A percentile compares a stretch with the other conserved stretches of the same genome.
These are phyloP conservation scores for Kryptolebias marmoratus DNA, from an alignment of 2,113 vertebrate genomes.

Conservation along the genomic window DNA sequence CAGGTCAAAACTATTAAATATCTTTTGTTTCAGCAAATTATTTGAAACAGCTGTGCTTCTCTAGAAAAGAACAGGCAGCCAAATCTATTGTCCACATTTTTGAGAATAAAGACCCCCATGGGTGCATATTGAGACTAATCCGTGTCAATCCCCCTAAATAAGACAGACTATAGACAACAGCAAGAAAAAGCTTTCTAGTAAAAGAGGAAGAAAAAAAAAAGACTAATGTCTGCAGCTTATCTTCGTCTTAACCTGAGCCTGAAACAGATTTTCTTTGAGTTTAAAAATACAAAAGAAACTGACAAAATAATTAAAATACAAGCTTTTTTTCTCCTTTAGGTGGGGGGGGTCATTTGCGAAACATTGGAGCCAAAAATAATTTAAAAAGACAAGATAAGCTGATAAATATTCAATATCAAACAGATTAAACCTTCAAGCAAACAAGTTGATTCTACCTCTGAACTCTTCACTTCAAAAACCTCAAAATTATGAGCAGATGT, in stretches of 20 bases:
- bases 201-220: conserved; percentile 22
- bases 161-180: conserved; percentile 27
- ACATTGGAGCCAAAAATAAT: conserved; percentile 4
- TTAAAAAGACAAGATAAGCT: conserved; percentile 20
- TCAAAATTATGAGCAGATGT: conserved; percentile 28
- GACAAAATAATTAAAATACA: conserved; percentile 28
- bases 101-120: neutral
- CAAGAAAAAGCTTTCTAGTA: conserved; percentile 12
- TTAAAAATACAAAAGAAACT: conserved; percentile 15
- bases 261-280: conserved; percentile 11
- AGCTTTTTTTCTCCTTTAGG: neutral
- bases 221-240: conserved; percentile 31
- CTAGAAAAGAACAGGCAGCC: conserved; percentile 14
- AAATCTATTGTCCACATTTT: conserved; percentile 24
- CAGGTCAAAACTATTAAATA: conserved; percentile 1
- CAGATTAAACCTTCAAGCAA: conserved; percentile 29
- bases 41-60: conserved; percentile 20
- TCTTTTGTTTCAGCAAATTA: conserved; percentile 28
- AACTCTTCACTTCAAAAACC: conserved; percentile 20
- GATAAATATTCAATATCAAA: conserved; percentile 27
- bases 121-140: conserved; percentile 40
- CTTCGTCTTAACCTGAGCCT: conserved; percentile 34
- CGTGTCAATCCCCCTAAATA: conserved; percentile 37
- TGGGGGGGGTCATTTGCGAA: conserved; percentile 39
- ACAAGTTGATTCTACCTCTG: conserved; percentile 44